Base-by-base conservation (phyloP, 2,888 invertebrate genomes). In the Iphiclides podalirius region DNA sequence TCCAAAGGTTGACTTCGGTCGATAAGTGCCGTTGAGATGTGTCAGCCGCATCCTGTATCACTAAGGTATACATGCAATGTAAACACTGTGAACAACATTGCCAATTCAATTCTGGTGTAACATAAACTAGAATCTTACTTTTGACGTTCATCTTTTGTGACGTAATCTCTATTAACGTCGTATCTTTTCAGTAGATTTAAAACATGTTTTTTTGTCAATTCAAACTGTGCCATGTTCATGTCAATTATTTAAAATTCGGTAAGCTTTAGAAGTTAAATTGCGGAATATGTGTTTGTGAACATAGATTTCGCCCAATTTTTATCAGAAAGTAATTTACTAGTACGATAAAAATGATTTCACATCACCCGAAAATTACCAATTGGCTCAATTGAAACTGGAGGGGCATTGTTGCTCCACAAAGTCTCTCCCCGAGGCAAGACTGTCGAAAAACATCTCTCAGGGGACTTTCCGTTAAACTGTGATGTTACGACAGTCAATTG, bases 401-500 rank as follows among this genome's bases (percentile, higher is more conserved):
- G 6, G 4, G 34, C 14, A 6, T 34, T 2, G 14, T 4, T 34
- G 1, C 26, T 9, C 26, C 26, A 1, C 6, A 8, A 26, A 17
- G 40, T 28, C 14, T 41, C 9, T 39, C 23, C 35, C 35, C 16
- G 28, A 26, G 28, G 36, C 37, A 2, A 28, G 36, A 17, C 15
- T 14, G 36, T 37, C 44, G 28, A 9, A 26, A 8, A 26, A 26
- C 44, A 9, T 7, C 26, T 11, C 44, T 28, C 9, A 6, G 9
- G 44, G 28, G 37, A 45, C 16, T n/a, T 7, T 14, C 37, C 8
- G 37, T 48, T 37, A 31, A 37, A 42, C 48, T 42, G 15, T 20
- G 31, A n/a, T 33, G 31, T 28, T 11, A 4, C 12, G 36, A 14
- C n/a, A 13, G 17, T 14, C 41, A 47, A 47, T 41, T 41, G 36